Evolutionary conservation across 2,797 vertebrate genomes (phyloP).

Genomic region (Diplodus sargus): DNA sequence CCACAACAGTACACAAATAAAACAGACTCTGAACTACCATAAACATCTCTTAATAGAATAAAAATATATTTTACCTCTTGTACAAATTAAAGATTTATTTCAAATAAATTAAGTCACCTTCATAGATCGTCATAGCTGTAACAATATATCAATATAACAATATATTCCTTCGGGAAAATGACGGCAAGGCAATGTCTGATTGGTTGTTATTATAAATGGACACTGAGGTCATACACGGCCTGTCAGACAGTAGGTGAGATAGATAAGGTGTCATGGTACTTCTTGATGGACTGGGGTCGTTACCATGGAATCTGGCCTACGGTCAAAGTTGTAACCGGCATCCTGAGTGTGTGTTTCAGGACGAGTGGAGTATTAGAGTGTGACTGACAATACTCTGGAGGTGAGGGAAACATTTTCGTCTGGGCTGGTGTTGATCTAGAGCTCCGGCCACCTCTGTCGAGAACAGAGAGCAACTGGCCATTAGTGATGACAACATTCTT

Average conservation of each 20-base stretch:
- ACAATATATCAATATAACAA: conserved; percentile 80
- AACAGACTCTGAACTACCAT: conserved; percentile 73
- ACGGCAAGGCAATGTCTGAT: conserved; percentile 77
- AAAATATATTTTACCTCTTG: conserved; percentile 85
- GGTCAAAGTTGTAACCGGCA: conserved; percentile 44
- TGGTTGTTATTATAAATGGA: conserved; percentile 76
- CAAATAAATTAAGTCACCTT: conserved; percentile 89
- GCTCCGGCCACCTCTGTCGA: conserved; percentile 52
- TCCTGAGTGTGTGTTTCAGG: conserved; percentile 55
- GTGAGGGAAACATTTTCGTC: conserved; percentile 50
- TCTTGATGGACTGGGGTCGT: conserved; percentile 50
- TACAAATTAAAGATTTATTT: conserved; percentile 90
- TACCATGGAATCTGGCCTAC: conserved; percentile 43
- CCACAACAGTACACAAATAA: conserved; percentile 68
- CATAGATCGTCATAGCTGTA: conserved; percentile 83
- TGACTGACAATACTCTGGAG: conserved; percentile 46
- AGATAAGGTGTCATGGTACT: conserved; percentile 59
- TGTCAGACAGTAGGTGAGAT: conserved; percentile 69
- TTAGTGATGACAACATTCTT: conserved; percentile 71
- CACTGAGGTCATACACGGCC: conserved; percentile 68
- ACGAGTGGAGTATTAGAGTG: conserved; percentile 43
- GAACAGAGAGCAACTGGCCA: conserved; percentile 68
- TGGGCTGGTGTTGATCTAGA: conserved; percentile 67
- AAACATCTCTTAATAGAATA: conserved; percentile 83
- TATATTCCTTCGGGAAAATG: conserved; percentile 78